phyloP scores from a whole-genome alignment of 2,888 invertebrate species.

The Clunio marinus region DNA sequence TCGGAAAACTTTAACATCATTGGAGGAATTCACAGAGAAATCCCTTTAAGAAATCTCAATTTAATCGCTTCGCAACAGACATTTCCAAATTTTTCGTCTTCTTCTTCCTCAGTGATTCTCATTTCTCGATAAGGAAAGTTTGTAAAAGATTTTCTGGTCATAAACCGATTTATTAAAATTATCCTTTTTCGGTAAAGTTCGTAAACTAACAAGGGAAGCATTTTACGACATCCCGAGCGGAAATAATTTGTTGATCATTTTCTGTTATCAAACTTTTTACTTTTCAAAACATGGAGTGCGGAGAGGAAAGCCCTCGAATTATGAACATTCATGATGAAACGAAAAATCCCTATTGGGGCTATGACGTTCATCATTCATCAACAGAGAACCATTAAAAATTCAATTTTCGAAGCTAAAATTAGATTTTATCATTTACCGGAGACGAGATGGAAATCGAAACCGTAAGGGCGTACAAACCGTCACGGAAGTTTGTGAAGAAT shows the following conservation, averaged over 20 bases:
- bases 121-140: neutral
- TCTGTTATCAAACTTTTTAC: neutral
- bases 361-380: slow-evolving; percentile 6
- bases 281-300: neutral
- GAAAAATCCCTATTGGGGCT: neutral
- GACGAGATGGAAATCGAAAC: neutral
- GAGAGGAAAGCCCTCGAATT: neutral
- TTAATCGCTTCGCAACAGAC: too few relatives aligned
- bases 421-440: slow-evolving; percentile 8
- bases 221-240: neutral
- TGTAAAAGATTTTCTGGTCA: neutral
- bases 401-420: slow-evolving; percentile 4
- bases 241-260: neutral
- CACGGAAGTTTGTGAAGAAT: neutral
- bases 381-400: neutral
- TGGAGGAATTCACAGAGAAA: neutral
- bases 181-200: neutral
- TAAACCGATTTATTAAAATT: neutral
- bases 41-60: neutral
- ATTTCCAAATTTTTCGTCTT: too few relatives aligned
- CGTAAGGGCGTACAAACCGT: neutral
- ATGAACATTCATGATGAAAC: slow-evolving; percentile 8
- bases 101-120: too few relatives aligned
- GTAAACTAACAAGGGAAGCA: too few relatives aligned
- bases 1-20: neutral